Base-by-base conservation (phyloP, 2,113 vertebrate species). In the Cichladusa arquata region DNA sequence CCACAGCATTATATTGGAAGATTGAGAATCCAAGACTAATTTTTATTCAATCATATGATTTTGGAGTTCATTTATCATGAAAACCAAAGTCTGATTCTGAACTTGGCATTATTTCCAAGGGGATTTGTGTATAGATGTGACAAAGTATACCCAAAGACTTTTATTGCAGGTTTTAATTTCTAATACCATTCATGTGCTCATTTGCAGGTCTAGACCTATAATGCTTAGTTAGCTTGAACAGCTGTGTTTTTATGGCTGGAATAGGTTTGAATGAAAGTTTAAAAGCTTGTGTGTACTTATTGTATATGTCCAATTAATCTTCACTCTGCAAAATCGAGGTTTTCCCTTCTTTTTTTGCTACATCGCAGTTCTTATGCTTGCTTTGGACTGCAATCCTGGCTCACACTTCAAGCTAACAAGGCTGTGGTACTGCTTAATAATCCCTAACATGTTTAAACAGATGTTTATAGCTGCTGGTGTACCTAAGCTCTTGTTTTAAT, bases 161-260 rank as follows among this genome's bases (percentile, higher is more conserved):
- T 91, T 76, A 92, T 24, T 90, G 79, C 74, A 36, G 42, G 62
- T 96, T 94, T 95, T 90, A 72, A 92, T 95, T 96, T 85, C 84
- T 95, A 87, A 82, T 93, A 44, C 82, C 33, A 74, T 93, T 93
- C 83, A 86, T 48, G 45, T 58, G 84, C 84, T 94, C 89, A 93
- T 95, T 95, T 94, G 78, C 94, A 93, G 87, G 93, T 95, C 96
- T 96, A 96, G 96, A 95, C 93, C 70, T 92, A 73, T 96, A 95
- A 95, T 62, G 94, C 95, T 92, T 94, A 77, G 81, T 88, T 94
- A 80, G 93, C 84, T 95, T 92, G 58, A 96, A 92, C 95, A 96
- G 93, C 94, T 96, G 95, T 91, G 93, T 18, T 94, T 96, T 97
- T 91, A 86, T 38, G 89, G 20, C 66, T 95, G 65, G 51, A 90